phyloP scores from a whole-genome alignment of 2,888 invertebrate genomes.

The Scrobipalpa atriplicella region DNA sequence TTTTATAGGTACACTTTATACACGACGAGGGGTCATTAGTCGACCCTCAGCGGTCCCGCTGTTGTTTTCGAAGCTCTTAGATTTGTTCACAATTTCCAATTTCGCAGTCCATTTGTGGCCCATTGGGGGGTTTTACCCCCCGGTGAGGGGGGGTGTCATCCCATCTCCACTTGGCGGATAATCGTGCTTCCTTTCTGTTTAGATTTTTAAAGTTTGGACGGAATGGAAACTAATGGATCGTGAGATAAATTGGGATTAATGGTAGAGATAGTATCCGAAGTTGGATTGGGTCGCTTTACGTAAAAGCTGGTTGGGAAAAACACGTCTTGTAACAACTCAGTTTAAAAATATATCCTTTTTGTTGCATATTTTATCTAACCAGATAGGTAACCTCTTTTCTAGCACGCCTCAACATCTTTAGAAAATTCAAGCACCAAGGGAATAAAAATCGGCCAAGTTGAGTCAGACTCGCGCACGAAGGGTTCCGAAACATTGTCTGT shows the following conservation, averaged over 20 bases:
- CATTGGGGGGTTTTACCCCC: conserved; percentile 31
- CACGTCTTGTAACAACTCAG: no score
- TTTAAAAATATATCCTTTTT: no score
- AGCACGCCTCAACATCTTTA: no score
- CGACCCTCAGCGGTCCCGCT: conserved; percentile 13
- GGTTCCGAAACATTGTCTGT: no score
- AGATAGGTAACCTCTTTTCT: no score
- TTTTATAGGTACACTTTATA: not conserved
- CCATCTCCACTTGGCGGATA: conserved; percentile 16
- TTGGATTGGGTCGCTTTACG: no score
- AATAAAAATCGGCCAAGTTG: no score
- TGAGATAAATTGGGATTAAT: conserved; percentile 9
- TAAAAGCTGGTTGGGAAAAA: no score
- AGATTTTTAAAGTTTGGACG: conserved; percentile 4
- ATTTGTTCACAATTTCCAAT: conserved; percentile 52
- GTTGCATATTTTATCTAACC: no score
- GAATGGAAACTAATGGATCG: conserved; percentile 4
- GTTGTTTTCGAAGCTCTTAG: conserved; percentile 32
- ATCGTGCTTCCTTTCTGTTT: conserved; percentile 21
- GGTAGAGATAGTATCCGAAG: not conserved
- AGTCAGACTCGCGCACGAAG: no score
- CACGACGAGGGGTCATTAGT: conserved; percentile 13
- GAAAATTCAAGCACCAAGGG: no score
- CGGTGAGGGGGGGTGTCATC: not conserved
- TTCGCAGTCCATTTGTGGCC: conserved; percentile 59